These are phyloP conservation scores for Nasonia oneida DNA, from an alignment of 2,888 invertebrate genomes.

Conservation along the genomic window DNA sequence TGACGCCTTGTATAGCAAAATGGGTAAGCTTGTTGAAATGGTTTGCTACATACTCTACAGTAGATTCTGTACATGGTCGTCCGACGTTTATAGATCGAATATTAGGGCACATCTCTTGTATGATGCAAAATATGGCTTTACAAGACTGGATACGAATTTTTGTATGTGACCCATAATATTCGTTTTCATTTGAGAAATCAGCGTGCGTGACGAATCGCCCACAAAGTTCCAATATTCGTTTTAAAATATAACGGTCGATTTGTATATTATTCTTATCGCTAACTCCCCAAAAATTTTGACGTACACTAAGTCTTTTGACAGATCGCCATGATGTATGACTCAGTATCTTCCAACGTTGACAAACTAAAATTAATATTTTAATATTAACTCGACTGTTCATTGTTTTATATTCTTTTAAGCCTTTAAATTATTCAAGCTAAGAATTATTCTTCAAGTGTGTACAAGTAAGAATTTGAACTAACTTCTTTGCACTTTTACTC, in stretches of 20 bases:
- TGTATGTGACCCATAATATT: not conserved
- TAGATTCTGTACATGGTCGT: not conserved
- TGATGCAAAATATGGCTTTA: not conserved
- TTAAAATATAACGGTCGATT: not conserved
- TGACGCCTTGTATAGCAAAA: not conserved
- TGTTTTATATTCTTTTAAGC: not conserved
- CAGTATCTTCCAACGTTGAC: constrained; percentile 3
- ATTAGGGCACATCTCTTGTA: not conserved
- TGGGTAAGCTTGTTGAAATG: not conserved
- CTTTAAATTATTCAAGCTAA: not conserved
- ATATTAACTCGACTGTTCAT: not conserved
- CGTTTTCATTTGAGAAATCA: not conserved
- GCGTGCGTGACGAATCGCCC: not conserved
- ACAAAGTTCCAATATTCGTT: not conserved
- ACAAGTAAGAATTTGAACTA: not conserved
- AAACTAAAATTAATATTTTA: constrained; percentile 26
- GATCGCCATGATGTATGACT: not conserved
- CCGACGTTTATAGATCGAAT: not conserved
- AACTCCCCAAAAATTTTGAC: constrained; percentile 13
- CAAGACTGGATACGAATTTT: not conserved
- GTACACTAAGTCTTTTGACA: not conserved
- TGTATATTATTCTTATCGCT: not conserved
- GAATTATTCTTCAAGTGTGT: not conserved
- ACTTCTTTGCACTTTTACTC: constrained; percentile 16
- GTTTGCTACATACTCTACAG: not conserved